These are phyloP conservation scores for Archilochus colubris DNA, from an alignment of 2,113 vertebrate species.

Conservation along the genomic window DNA sequence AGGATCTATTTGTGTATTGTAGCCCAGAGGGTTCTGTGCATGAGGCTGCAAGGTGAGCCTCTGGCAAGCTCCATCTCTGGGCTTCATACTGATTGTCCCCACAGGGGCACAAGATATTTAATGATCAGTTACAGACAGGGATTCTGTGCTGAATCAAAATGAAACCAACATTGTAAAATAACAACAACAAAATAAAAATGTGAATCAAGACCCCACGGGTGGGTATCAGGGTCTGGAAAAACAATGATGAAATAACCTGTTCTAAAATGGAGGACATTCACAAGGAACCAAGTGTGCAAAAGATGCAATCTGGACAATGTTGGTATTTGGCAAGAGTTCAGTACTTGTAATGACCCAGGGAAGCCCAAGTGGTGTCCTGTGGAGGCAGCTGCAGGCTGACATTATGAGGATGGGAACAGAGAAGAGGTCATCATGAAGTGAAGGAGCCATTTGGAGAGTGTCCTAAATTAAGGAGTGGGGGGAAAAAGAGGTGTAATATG, in stretches of 20 bases:
- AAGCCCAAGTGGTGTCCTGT: neutral
- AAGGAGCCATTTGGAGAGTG: conserved; percentile 14
- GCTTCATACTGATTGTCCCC: neutral
- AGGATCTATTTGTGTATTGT: too few relatives aligned
- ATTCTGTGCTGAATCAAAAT: accelerated
- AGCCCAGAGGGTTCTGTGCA: neutral
- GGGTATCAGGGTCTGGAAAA: neutral
- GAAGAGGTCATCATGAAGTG: conserved; percentile 3
- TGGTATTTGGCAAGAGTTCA: conserved; percentile 6
- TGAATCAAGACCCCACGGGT: neutral
- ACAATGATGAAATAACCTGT: neutral
- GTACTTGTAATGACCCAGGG: neutral
- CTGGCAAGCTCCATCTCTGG: neutral
- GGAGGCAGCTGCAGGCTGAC: conserved; percentile 1
- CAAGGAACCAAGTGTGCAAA: neutral
- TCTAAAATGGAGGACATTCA: neutral
- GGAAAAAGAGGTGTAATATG: neutral
- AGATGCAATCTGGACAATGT: neutral
- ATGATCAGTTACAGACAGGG: neutral
- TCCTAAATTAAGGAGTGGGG: conserved; percentile 3
- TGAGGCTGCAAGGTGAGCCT: neutral
- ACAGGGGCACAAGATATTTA: neutral
- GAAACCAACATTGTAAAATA: accelerated
- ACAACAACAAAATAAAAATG: accelerated
- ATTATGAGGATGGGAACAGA: conserved; percentile 24